Evolutionary conservation across 1,140 invertebrate species (phyloP).

Genomic region (Vanessa tameamea): DNA sequence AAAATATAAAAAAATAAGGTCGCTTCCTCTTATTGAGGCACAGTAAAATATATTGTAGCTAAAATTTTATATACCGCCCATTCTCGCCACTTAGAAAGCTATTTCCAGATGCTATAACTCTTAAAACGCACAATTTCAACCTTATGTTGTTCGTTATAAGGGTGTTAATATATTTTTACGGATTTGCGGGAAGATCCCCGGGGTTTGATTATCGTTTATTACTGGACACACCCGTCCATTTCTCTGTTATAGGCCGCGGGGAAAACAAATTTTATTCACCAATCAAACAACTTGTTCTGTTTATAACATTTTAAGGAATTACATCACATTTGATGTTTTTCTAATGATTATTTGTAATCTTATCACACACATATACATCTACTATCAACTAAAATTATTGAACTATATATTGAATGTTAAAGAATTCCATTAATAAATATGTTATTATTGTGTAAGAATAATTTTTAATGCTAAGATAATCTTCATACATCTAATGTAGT

Average conservation of each 20-base stretch:
- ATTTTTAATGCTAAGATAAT: no score
- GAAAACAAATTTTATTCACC: background rate
- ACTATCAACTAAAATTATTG: no score
- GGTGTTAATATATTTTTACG: slow-evolving; percentile 8
- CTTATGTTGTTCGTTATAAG: slow-evolving; percentile 9
- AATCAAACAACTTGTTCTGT: background rate
- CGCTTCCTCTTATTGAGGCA: background rate
- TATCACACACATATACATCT: background rate
- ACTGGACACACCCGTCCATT: slow-evolving; percentile 18
- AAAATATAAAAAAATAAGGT: background rate
- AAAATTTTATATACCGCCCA: slow-evolving; percentile 25
- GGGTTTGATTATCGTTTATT: slow-evolving; percentile 56
- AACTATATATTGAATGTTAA: no score
- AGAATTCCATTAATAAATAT: no score
- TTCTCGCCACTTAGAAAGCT: slow-evolving; percentile 34
- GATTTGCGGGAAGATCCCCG: slow-evolving; percentile 36
- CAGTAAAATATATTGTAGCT: slow-evolving; percentile 11
- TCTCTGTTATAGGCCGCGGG: slow-evolving; percentile 7
- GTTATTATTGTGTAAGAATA: no score
- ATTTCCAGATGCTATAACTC: slow-evolving; percentile 27
- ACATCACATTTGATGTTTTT: background rate
- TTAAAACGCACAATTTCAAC: slow-evolving; percentile 16
- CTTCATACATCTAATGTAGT: no score
- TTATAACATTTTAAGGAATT: background rate
- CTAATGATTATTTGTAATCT: background rate